These are phyloP conservation scores for Drosophila tristis DNA, from an alignment of 1,140 invertebrate genomes.

Conservation along the genomic window DNA sequence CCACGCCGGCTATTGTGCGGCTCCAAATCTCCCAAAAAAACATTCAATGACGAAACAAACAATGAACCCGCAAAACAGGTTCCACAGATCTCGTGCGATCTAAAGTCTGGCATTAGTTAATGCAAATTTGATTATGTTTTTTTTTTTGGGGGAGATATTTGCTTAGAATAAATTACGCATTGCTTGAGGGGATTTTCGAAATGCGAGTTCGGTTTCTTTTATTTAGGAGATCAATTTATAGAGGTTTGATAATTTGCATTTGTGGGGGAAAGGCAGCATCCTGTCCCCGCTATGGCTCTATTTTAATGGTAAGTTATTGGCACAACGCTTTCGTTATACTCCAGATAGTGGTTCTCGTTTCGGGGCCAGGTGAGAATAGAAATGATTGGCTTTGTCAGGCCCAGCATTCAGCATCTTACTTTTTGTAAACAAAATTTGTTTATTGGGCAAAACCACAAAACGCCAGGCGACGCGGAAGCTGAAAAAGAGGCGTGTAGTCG, in stretches of 20 bases:
- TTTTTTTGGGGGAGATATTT: constrained; percentile 19
- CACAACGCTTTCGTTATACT: no score
- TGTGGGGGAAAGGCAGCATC: no score
- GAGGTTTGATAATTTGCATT: no score
- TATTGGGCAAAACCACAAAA: constrained; percentile 27
- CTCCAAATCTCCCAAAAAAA: constrained; percentile 24
- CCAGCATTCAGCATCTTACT: constrained; percentile 1
- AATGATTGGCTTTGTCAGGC: no score
- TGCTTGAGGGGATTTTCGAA: constrained; percentile 21
- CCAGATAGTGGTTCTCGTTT: no score
- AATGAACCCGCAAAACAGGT: constrained; percentile 28
- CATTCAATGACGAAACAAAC: constrained; percentile 36
- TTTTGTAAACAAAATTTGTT: constrained; percentile 44
- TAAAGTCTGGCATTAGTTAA: constrained; percentile 8
- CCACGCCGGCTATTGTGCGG: constrained; percentile 12
- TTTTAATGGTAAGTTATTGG: no score
- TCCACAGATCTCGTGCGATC: constrained; percentile 26
- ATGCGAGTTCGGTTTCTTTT: no score
- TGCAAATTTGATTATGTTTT: constrained; percentile 20
- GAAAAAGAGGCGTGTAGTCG: background rate
- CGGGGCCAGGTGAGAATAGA: constrained; percentile 26
- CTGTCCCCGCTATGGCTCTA: no score
- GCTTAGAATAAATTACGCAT: constrained; percentile 8
- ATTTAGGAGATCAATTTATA: no score
- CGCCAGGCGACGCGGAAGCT: constrained; percentile 19